Evolutionary conservation across 1,140 invertebrate genomes (phyloP), one percentile per base, ranked within the genome.

Genomic region (Coboldia fuscipes): DNA sequence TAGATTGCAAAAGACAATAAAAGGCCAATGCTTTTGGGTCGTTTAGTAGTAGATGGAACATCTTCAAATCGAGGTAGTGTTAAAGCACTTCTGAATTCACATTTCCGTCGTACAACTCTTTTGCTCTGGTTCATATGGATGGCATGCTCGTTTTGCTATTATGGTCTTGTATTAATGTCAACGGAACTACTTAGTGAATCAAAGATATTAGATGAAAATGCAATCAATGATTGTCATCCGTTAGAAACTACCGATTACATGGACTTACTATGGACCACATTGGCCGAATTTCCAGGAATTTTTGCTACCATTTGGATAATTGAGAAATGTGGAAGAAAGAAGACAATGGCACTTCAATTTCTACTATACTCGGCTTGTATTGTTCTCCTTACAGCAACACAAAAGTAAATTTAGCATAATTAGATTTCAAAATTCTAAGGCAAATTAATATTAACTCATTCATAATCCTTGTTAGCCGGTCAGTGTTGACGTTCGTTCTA

Each of bases 241-340:
- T 58, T 92, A 20, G 70, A 73, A 45, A 83, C 79, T 13, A 70
- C 73, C 0, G 88, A 94, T 50, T 96, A 94, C 47, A 79, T 88
- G 55, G 84, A 93, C 58, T 56, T 96, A 7, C 55, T 94, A 14
- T 94, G 86, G 83, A 94, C 88, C 15, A 93, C 89, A 0, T 56
- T 94, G 10, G 85, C 89, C 0, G 89, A 96, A 61, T 96, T 96
- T 60, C 90, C 90, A 23, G 84, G 83, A 72, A 82, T 94, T 39
- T 82, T 96, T 48, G 72, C 85, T 4, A 94, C 90, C 3, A 83
- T 90, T 39, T 76, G 82, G 42, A 70, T 90, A 0, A 89, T 96
- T 40, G 89, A 94, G 51, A 72, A 70, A 45, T 75, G 84, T 48
- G 90, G 89, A 19, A 66, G 88, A 14, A 92, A 88, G 51, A 81